Evolutionary conservation across 2,113 vertebrate species (phyloP).

Genomic region (Channa maculata): DNA sequence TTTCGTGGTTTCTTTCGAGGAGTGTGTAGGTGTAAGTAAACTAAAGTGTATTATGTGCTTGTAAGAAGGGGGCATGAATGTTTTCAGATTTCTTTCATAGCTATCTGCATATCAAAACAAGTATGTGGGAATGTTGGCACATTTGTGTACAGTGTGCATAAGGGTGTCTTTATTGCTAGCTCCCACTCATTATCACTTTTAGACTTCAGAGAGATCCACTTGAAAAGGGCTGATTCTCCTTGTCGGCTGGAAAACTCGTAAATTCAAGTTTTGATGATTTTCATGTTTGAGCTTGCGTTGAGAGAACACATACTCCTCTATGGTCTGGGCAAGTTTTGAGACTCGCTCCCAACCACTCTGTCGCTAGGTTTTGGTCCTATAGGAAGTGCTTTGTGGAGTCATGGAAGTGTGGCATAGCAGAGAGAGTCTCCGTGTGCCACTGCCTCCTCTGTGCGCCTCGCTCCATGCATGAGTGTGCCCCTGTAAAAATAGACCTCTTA

Average conservation of each 20-base stretch:
- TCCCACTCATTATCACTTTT: conserved; percentile 77
- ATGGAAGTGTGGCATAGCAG: too few species aligned
- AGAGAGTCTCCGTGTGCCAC: conserved; percentile 12
- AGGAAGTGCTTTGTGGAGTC: conserved; percentile 46
- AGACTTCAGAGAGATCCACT: conserved; percentile 65
- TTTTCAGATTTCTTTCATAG: conserved; percentile 75
- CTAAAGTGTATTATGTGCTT: conserved; percentile 72
- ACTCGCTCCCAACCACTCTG: conserved; percentile 26
- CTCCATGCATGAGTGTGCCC: conserved; percentile 82
- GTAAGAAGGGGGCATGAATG: conserved; percentile 68
- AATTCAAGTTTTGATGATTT: conserved; percentile 45
- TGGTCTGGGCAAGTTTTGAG: conserved; percentile 19
- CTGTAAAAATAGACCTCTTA: conserved; percentile 86
- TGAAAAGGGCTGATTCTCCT: conserved; percentile 45
- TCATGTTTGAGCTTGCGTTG: conserved; percentile 22
- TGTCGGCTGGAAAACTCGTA: conserved; percentile 27
- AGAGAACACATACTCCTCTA: conserved; percentile 12
- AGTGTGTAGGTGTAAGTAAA: conserved; percentile 68
- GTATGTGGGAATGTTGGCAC: conserved; percentile 75
- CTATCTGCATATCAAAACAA: conserved; percentile 78
- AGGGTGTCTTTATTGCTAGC: conserved; percentile 68
- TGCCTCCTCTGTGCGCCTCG: conserved; percentile 73
- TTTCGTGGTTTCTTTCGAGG: conserved; percentile 63
- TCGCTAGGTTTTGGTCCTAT: conserved; percentile 42
- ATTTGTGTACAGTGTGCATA: conserved; percentile 59